A percentile compares a stretch with the other conserved stretches of the same genome.
Evolutionary conservation across 2,113 vertebrate species (phyloP).

Genomic region (Spizaetus ornatus): DNA sequence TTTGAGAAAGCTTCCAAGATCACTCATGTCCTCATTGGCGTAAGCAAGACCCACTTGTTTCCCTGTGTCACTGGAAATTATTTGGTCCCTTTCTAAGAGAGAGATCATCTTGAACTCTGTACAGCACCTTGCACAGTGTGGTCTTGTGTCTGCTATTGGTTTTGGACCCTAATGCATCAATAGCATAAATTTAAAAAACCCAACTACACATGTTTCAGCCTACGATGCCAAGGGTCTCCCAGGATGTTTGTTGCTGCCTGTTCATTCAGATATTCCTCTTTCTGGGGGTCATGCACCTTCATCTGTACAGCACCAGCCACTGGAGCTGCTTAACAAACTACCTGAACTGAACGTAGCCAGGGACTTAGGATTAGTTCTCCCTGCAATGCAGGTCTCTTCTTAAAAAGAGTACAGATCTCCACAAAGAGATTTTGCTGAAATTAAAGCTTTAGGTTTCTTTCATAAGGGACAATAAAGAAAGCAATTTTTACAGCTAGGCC

Average conservation of each 20-base stretch:
- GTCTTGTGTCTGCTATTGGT: not conserved
- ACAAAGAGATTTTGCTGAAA: not conserved
- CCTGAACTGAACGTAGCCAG: fast-evolving
- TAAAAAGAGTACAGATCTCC: not conserved
- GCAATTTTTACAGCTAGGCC: not conserved
- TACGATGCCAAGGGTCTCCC: not conserved
- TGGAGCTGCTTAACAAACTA: not conserved
- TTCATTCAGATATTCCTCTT: not conserved
- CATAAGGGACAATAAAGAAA: not conserved
- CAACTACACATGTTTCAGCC: fast-evolving
- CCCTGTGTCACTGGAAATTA: not conserved
- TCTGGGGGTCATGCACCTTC: not conserved
- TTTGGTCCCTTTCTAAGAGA: not conserved
- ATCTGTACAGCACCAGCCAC: not conserved
- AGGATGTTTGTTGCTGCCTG: not conserved
- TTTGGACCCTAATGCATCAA: not conserved
- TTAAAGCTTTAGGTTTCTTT: not conserved
- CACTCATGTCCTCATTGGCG: not conserved
- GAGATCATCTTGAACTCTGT: not conserved
- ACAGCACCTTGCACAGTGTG: not conserved
- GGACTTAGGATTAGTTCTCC: not conserved
- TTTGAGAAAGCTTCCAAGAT: not conserved
- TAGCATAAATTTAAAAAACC: not conserved
- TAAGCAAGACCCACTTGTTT: not conserved
- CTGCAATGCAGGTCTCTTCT: not conserved